These are phyloP conservation scores for Erannis defoliaria DNA, from an alignment of 2,888 invertebrate genomes.

Conservation along the genomic window DNA sequence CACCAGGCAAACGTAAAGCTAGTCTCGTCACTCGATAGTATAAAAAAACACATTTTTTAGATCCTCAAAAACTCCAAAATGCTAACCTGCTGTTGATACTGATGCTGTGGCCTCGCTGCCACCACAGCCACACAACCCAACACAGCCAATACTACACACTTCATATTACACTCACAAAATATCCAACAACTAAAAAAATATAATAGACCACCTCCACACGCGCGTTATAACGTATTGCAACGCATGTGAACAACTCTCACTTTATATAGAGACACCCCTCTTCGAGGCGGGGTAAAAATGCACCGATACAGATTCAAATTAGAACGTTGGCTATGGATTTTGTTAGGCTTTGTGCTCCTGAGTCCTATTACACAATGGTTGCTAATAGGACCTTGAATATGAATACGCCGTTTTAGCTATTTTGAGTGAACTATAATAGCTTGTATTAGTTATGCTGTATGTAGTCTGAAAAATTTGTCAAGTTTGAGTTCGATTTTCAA, in stretches of 20 bases:
- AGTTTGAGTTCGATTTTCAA: background rate
- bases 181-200: conserved; percentile 49
- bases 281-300: conserved; percentile 64
- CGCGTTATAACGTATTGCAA: conserved; percentile 71
- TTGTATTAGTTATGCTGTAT: background rate
- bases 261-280: conserved; percentile 83
- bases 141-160: conserved; percentile 72
- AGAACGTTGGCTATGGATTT: conserved; percentile 39
- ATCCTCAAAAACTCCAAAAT: background rate
- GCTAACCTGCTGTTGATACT: conserved; percentile 78
- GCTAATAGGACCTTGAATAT: conserved; percentile 2
- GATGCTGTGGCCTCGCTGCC: conserved; percentile 65
- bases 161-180: conserved; percentile 72
- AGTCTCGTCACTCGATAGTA: too few species aligned
- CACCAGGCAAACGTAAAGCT: too few species aligned
- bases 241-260: conserved; percentile 73
- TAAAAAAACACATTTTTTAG: too few species aligned
- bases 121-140: conserved; percentile 72
- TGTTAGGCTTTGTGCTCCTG: conserved; percentile 31
- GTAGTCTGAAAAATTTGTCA: background rate
- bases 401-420: background rate
- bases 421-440: background rate
- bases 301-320: conserved; percentile 51
- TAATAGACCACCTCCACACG: conserved; percentile 59
- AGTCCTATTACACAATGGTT: conserved; percentile 22